Evolutionary conservation across 2,888 invertebrate species (phyloP).

Genomic region (Macrostomum cliftonense): DNA sequence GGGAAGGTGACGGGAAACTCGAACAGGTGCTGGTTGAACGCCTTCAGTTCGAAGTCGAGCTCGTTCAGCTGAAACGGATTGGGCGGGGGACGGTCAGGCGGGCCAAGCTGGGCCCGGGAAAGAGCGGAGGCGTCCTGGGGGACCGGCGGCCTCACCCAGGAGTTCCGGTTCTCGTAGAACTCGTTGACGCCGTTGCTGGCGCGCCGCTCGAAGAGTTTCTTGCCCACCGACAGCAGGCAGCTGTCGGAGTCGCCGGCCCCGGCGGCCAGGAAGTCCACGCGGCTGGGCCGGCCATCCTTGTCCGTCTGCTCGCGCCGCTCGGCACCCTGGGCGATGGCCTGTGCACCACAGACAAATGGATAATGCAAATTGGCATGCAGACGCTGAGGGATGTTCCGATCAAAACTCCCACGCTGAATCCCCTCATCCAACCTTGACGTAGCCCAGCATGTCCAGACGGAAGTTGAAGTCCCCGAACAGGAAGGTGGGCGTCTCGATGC

Average conservation of each 20-base stretch:
- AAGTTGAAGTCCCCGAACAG: slow-evolving; percentile 99
- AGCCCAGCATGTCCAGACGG: slow-evolving; percentile 50
- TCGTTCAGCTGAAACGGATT: slow-evolving; percentile 53
- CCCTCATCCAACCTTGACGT: slow-evolving; percentile 10
- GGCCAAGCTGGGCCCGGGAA: too few relatives aligned
- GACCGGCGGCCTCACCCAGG: slow-evolving; percentile 48
- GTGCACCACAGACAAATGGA: too few relatives aligned
- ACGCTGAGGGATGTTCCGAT: too few relatives aligned
- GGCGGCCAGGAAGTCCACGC: slow-evolving; percentile 16
- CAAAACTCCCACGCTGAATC: too few relatives aligned
- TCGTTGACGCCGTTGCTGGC: slow-evolving; percentile 57
- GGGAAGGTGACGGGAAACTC: slow-evolving; percentile 78
- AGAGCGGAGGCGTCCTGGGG: too few relatives aligned
- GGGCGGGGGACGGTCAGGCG: too few relatives aligned
- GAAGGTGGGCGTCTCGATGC: slow-evolving; percentile 57
- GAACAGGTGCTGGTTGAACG: slow-evolving; percentile 56
- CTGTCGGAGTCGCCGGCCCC: slow-evolving; percentile 26
- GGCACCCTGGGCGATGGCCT: too few relatives aligned
- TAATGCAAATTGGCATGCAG: too few relatives aligned
- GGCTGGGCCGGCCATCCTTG: slow-evolving; percentile 17
- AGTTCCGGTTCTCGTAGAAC: slow-evolving; percentile 43
- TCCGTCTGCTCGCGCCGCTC: too few relatives aligned
- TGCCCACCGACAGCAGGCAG: slow-evolving; percentile 57
- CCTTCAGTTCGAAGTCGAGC: slow-evolving; percentile 65
- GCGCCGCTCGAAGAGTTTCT: slow-evolving; percentile 69